These are phyloP conservation scores for Ceramica pisi DNA, from an alignment of 2,888 invertebrate genomes.

Conservation along the genomic window DNA sequence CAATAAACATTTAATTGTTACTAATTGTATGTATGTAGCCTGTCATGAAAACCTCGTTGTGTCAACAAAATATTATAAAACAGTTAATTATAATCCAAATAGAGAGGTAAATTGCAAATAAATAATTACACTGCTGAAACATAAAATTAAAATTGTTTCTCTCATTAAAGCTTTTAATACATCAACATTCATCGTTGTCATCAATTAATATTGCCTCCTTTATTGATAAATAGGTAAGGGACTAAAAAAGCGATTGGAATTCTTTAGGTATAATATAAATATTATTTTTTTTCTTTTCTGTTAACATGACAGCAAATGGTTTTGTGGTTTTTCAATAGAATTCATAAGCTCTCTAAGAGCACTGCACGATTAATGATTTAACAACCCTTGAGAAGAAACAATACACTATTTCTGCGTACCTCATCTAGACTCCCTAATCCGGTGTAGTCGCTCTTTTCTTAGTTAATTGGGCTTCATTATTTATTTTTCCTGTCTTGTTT, in stretches of 20 bases:
- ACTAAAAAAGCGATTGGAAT: background rate
- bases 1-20: too few relatives aligned
- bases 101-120: background rate
- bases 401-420: constrained; percentile 15
- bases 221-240: background rate
- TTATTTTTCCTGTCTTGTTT: constrained; percentile 78
- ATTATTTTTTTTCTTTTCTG: too few relatives aligned
- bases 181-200: background rate
- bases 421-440: constrained; percentile 55
- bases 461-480: constrained; percentile 83
- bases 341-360: background rate
- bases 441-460: constrained; percentile 71
- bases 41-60: too few relatives aligned
- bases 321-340: background rate
- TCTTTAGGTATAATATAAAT: background rate
- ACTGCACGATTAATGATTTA: background rate
- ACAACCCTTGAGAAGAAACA: background rate
- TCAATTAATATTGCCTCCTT: background rate
- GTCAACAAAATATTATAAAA: background rate
- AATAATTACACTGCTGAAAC: background rate
- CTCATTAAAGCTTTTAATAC: background rate
- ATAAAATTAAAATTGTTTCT: background rate
- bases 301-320: too few relatives aligned
- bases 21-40: too few relatives aligned
- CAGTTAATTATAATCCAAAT: background rate